phyloP scores from a whole-genome alignment of 2,113 vertebrate species.

The Dipodomys merriami region DNA sequence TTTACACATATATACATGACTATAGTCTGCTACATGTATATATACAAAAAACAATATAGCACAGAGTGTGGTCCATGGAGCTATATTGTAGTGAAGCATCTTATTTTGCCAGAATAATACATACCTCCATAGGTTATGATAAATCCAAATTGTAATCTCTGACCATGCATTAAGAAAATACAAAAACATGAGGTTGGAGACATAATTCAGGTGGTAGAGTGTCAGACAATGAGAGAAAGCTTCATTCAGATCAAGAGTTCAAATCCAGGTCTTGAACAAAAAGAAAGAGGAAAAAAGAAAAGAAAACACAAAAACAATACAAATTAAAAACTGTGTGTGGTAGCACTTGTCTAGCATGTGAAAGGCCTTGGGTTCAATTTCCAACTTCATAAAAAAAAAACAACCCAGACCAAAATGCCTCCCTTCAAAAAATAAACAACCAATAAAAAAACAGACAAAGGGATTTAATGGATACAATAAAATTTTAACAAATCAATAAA shows the following conservation, averaged over 20 bases:
- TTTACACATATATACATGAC: too few species aligned
- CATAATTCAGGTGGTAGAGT: too few species aligned
- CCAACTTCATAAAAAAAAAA: background rate
- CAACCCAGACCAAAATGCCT: background rate
- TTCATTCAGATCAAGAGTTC: too few species aligned
- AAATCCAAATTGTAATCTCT: background rate
- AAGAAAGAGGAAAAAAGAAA: too few species aligned
- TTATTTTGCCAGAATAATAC: background rate
- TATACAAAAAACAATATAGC: background rate
- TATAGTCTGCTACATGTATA: too few species aligned
- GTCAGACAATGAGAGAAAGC: too few species aligned
- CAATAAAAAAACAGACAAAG: background rate
- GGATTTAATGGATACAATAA: background rate
- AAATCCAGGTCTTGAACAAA: too few species aligned
- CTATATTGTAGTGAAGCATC: background rate
- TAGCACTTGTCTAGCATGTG: background rate
- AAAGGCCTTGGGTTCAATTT: background rate
- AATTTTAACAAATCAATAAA: background rate
- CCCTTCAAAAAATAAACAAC: background rate
- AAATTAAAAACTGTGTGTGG: too few species aligned
- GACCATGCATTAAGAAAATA: slow-evolving; percentile 12
- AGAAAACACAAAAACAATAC: too few species aligned
- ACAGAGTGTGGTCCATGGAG: background rate
- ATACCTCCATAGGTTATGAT: background rate
- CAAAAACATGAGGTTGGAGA: background rate